Conservation (phyloP, 1,140 invertebrate species). For the Dolichoris vasculosae region DNA sequence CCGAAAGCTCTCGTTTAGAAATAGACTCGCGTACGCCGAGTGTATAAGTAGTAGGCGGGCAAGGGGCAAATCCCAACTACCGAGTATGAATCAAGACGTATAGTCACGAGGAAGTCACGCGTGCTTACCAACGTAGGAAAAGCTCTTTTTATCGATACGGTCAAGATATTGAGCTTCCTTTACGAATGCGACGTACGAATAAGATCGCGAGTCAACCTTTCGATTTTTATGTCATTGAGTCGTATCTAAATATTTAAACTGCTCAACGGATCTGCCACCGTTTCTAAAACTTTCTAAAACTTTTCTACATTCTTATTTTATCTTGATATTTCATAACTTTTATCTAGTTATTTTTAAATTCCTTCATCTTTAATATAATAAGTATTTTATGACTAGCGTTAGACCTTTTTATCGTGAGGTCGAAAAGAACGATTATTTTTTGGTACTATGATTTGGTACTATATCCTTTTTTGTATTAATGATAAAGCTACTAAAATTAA, state of each 20-base stretch:
- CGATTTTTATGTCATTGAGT: conserved; percentile 10
- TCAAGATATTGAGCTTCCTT: conserved; percentile 4
- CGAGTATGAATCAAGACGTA: conserved; percentile 15
- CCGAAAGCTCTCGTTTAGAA: conserved; percentile 2
- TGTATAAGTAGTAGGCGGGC: conserved; percentile 13
- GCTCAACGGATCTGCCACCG: background rate
- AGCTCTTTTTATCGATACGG: conserved; percentile 15
- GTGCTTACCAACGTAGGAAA: background rate
- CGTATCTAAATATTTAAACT: background rate
- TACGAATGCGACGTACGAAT: conserved; percentile 24
- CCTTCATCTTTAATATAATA: background rate
- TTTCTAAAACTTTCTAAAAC: background rate
- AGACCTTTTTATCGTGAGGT: no score
- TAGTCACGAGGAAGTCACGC: conserved; percentile 15
- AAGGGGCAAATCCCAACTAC: no score
- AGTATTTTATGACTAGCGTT: no score
- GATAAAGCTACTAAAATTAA: no score
- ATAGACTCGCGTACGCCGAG: conserved; percentile 24
- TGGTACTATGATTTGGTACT: no score
- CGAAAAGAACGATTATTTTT: no score
- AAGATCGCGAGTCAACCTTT: background rate
- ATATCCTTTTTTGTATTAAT: no score
- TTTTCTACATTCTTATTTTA: background rate
- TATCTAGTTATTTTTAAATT: background rate
- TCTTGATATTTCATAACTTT: background rate